Evolutionary conservation across 2,888 invertebrate genomes (phyloP).

Genomic region (Drosophila mettleri): DNA sequence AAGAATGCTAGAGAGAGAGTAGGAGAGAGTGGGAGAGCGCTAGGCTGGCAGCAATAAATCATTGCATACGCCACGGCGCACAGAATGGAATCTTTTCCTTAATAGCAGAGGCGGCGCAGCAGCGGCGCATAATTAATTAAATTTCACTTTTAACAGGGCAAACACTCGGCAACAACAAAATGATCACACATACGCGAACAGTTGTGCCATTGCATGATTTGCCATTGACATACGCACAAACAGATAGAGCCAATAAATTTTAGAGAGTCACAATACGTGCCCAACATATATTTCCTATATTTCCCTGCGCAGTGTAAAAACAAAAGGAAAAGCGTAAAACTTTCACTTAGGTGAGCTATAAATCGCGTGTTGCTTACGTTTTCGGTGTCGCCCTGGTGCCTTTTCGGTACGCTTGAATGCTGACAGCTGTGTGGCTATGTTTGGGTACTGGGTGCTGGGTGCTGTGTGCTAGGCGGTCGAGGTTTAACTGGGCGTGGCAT

Average conservation of each 20-base stretch:
- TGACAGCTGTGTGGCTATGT: slow-evolving; percentile 54
- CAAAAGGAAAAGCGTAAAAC: slow-evolving; percentile 28
- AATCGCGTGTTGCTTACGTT: slow-evolving; percentile 70
- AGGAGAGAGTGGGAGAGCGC: not conserved
- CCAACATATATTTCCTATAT: slow-evolving; percentile 55
- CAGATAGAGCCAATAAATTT: slow-evolving; percentile 67
- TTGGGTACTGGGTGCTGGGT: slow-evolving; percentile 8
- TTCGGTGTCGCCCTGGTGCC: slow-evolving; percentile 46
- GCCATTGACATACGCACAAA: slow-evolving; percentile 74
- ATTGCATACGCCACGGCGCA: slow-evolving; percentile 64
- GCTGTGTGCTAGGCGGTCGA: not conserved
- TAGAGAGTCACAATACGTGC: slow-evolving; percentile 49
- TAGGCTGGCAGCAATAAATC: slow-evolving; percentile 60
- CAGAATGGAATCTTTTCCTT: slow-evolving; percentile 17
- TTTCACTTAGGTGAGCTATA: slow-evolving; percentile 69
- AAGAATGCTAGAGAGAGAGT: not conserved
- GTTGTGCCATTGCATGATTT: slow-evolving; percentile 38
- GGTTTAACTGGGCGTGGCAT: slow-evolving; percentile 59
- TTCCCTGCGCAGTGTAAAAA: slow-evolving; percentile 34
- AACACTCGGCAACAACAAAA: slow-evolving; percentile 24
- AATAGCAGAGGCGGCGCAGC: slow-evolving; percentile 5
- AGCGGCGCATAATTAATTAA: slow-evolving; percentile 72
- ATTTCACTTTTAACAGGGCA: slow-evolving; percentile 63
- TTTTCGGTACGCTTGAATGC: slow-evolving; percentile 68
- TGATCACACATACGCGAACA: slow-evolving; percentile 65